phyloP scores from a whole-genome alignment of 2,888 invertebrate genomes.

The Phymatocera aterrima region DNA sequence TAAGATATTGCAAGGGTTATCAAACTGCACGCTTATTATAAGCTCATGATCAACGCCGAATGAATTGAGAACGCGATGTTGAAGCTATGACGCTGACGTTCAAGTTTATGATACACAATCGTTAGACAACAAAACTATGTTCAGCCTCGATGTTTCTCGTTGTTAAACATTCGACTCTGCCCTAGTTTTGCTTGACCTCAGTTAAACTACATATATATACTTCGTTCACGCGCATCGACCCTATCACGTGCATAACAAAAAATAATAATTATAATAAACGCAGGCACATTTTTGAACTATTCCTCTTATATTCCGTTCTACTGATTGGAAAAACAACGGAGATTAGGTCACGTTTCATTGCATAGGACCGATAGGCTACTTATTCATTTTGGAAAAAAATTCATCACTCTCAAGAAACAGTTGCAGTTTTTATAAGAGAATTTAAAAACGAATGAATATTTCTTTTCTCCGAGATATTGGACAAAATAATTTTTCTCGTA shows the following conservation, averaged over 20 bases:
- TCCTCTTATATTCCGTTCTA: no score
- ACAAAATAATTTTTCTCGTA: no score
- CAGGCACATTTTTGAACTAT: background rate
- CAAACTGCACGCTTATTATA: slow-evolving; percentile 3
- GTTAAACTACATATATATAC: background rate
- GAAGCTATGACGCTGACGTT: slow-evolving; percentile 19
- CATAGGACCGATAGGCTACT: no score
- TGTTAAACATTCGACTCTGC: slow-evolving; percentile 34
- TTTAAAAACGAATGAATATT: no score
- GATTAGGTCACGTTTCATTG: no score
- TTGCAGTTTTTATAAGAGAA: no score
- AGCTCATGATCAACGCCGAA: background rate
- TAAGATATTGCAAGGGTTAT: slow-evolving; percentile 5
- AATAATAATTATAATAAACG: background rate
- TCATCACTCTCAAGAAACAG: no score
- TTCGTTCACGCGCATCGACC: background rate
- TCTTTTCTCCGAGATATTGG: no score
- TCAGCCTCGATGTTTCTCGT: slow-evolving; percentile 5
- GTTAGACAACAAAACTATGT: slow-evolving; percentile 33
- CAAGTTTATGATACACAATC: slow-evolving; percentile 23
- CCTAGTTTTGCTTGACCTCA: slow-evolving; percentile 31
- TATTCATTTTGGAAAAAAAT: no score
- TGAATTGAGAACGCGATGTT: slow-evolving; percentile 35
- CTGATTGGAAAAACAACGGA: no score
- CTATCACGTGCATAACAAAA: slow-evolving; percentile 5